phyloP scores from a whole-genome alignment of 2,888 invertebrate species.

The Acronicta leporina region DNA sequence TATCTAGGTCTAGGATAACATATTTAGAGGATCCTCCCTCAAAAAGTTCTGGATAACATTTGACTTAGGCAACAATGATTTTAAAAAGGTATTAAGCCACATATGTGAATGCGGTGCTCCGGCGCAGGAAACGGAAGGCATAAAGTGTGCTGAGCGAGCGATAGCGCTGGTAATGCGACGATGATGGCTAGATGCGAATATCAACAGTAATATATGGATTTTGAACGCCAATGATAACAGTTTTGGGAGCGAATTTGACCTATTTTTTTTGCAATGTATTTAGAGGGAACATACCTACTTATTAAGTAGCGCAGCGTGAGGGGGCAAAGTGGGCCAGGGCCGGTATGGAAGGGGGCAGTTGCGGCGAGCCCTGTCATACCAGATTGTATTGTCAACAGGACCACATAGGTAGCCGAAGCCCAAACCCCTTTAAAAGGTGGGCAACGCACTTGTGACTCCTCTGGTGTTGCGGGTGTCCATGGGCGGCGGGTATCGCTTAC shows the following conservation, averaged over 20 bases:
- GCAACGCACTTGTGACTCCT: no score
- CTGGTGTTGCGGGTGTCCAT: no score
- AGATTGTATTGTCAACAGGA: no score
- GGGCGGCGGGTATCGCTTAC: no score
- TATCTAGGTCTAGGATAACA: no score
- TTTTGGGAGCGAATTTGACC: constrained; percentile 25
- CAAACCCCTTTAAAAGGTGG: no score
- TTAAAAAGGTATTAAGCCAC: constrained; percentile 56
- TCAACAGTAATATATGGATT: constrained; percentile 53
- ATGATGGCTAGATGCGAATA: constrained; percentile 56
- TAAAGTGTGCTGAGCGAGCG: constrained; percentile 50
- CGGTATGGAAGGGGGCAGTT: no score
- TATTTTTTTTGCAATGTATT: constrained; percentile 12
- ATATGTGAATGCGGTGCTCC: constrained; percentile 36
- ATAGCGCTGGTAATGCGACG: constrained; percentile 56
- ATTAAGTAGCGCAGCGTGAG: no score
- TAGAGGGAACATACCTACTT: not conserved
- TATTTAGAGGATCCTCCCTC: no score
- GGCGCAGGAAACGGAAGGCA: constrained; percentile 57
- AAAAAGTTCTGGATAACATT: constrained; percentile 33
- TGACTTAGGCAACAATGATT: constrained; percentile 55
- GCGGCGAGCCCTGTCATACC: no score
- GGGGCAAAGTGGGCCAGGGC: no score
- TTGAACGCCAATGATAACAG: constrained; percentile 44
- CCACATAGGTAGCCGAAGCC: no score